Evolutionary conservation across 2,797 vertebrate genomes (phyloP), one percentile per base, ranked within the genome.

Genomic region (Pangasius djambal): DNA sequence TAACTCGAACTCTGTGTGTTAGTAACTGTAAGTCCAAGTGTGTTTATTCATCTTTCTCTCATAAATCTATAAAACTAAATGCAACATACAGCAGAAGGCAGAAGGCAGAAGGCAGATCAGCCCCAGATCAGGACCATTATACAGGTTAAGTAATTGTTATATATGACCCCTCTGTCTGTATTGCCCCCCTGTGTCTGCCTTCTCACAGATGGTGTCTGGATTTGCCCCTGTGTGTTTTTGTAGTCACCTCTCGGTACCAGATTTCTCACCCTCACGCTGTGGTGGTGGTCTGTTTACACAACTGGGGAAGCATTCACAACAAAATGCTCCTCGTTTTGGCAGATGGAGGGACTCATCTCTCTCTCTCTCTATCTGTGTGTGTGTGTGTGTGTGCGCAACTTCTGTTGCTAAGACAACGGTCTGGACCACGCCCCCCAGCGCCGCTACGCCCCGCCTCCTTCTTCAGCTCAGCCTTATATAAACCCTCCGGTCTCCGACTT

Each of bases 161-260:
- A 90, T 94, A 89, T 91, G 88, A 86, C 63, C 86, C 86, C 63
- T 85, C 82, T 88, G 13, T n/a, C 88, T 90, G 82, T 88, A 77
- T 81, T 57, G 86, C 92, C 91, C 92, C 87, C 89, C 90, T 84
- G 91, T 88, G 77, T 55, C 20, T 55, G 28, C 87, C 93, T 96
- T 96, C 90, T 94, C 95, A 94, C 96, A 96, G 96, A 96, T 92
- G 94, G 96, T 96, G 96, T 95, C 93, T 89, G 90, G 95, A 90
- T 96, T 96, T 94, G 92, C 96, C 91, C 96, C 95, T 94, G 89
- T 88, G 92, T 95, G 95, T 96, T 97, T 96, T 96, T 93, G 95
- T 94, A 94, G 94, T 94, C 95, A 95, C 94, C 93, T 78, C n/a
- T 50, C 90, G 92, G 94, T 93, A 94, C 92, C 92, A 95, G 93